Evolutionary conservation across 2,113 vertebrate genomes (phyloP).

Genomic region (Crotalus viridis): DNA sequence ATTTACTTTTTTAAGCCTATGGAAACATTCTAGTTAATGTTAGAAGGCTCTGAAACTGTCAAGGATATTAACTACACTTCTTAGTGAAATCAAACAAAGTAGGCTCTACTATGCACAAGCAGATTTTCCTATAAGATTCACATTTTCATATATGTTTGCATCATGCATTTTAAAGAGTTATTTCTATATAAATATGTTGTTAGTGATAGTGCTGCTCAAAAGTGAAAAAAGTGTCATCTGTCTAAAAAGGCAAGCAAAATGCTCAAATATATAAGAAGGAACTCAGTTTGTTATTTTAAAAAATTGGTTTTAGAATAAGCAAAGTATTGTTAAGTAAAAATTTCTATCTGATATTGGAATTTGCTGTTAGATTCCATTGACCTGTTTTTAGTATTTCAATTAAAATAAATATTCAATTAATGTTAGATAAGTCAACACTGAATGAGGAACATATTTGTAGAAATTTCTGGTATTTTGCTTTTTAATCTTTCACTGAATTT

Average conservation of each 20-base stretch:
- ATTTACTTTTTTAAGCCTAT: neutral
- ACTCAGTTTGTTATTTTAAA: neutral
- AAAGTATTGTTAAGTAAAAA: neutral
- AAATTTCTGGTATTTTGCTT: conserved; percentile 30
- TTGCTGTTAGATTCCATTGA: neutral
- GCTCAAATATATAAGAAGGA: neutral
- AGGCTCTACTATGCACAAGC: neutral
- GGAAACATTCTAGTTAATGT: neutral
- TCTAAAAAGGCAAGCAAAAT: neutral
- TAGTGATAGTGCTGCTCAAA: neutral
- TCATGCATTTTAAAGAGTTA: neutral
- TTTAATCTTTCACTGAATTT: neutral
- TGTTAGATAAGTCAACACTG: neutral
- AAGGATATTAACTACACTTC: neutral
- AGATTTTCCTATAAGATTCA: neutral
- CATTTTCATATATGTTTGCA: neutral
- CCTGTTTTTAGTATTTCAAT: conserved; percentile 9
- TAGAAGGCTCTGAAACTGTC: neutral
- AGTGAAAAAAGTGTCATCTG: neutral
- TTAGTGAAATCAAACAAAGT: neutral
- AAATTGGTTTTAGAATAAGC: neutral
- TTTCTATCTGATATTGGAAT: neutral
- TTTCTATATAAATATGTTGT: neutral
- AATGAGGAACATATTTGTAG: conserved; percentile 37
- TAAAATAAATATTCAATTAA: conserved; percentile 7